Percentiles rank a stretch among this genome's conserved stretches.
phyloP scores from a whole-genome alignment of 30 jellyfish, hydroid and myxozoan genomes.

The Hydractinia symbiolongicarpus region DNA sequence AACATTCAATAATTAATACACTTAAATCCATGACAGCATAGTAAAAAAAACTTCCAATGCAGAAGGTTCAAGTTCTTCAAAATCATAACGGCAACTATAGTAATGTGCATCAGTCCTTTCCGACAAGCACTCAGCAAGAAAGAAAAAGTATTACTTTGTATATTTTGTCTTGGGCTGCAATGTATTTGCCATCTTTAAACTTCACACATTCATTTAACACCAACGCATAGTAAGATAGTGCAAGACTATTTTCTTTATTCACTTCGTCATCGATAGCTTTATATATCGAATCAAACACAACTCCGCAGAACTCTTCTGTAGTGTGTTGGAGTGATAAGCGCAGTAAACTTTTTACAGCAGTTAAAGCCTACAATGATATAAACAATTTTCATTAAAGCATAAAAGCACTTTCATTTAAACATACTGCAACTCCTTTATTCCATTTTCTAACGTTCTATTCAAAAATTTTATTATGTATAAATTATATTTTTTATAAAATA shows the following conservation, averaged over 20 bases:
- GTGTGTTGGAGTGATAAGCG: neutral
- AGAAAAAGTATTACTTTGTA: neutral
- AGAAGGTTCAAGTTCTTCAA: too few relatives aligned
- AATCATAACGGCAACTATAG: too few relatives aligned
- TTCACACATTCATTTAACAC: neutral
- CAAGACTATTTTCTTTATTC: neutral
- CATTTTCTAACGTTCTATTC: too few relatives aligned
- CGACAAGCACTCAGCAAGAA: too few relatives aligned
- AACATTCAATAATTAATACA: neutral
- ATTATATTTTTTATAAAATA: too few relatives aligned
- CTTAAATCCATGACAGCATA: neutral
- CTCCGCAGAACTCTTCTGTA: neutral
- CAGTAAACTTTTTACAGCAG: neutral
- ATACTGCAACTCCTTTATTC: too few relatives aligned
- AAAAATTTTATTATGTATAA: too few relatives aligned
- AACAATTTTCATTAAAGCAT: too few relatives aligned
- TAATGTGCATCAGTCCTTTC: too few relatives aligned
- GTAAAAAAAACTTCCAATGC: too few relatives aligned
- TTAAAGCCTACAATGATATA: neutral
- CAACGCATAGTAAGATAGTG: neutral
- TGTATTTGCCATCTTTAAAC: slow-evolving; percentile 10
- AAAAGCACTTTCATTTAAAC: too few relatives aligned
- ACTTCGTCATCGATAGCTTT: neutral
- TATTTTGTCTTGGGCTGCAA: neutral
- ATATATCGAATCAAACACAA: neutral